phyloP scores from a whole-genome alignment of 2,888 invertebrate species.

The Brachypterus glaber region DNA sequence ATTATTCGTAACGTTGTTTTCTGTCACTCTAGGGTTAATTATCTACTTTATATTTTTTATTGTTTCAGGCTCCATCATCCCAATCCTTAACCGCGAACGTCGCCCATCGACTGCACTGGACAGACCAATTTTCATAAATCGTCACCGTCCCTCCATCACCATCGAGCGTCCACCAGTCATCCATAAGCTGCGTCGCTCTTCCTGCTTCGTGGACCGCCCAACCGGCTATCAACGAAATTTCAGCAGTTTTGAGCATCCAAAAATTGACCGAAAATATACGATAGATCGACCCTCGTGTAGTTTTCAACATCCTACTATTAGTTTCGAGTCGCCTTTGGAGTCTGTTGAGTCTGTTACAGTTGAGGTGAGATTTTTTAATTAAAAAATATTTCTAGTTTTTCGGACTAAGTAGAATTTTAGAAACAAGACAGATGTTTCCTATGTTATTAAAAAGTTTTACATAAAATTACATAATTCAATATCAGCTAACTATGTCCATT shows the following conservation, averaged over 20 bases:
- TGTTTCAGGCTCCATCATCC: constrained; percentile 34
- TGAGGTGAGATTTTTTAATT: constrained; percentile 4
- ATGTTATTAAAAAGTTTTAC: no score
- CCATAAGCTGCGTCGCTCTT: constrained; percentile 30
- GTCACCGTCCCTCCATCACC: constrained; percentile 22
- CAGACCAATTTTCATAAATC: constrained; percentile 21
- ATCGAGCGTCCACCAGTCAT: constrained; percentile 19
- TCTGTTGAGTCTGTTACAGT: constrained; percentile 18
- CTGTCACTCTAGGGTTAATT: no score
- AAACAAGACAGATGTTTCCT: no score
- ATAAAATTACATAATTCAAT: background rate
- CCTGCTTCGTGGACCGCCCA: constrained; percentile 34
- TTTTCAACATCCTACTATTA: constrained; percentile 30
- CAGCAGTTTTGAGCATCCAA: constrained; percentile 36
- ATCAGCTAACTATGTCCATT: constrained; percentile 1
- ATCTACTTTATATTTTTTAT: constrained; percentile 16
- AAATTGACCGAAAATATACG: constrained; percentile 23
- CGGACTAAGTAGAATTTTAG: no score
- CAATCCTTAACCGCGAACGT: constrained; percentile 32
- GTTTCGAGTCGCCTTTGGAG: constrained; percentile 29
- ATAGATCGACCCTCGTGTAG: constrained; percentile 23
- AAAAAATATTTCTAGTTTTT: background rate
- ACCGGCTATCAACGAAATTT: constrained; percentile 32
- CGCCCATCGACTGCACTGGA: constrained; percentile 32
- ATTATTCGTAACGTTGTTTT: no score